phyloP scores from a whole-genome alignment of 37 sponge, comb jelly and placozoan species.

The Bolinopsis microptera region DNA sequence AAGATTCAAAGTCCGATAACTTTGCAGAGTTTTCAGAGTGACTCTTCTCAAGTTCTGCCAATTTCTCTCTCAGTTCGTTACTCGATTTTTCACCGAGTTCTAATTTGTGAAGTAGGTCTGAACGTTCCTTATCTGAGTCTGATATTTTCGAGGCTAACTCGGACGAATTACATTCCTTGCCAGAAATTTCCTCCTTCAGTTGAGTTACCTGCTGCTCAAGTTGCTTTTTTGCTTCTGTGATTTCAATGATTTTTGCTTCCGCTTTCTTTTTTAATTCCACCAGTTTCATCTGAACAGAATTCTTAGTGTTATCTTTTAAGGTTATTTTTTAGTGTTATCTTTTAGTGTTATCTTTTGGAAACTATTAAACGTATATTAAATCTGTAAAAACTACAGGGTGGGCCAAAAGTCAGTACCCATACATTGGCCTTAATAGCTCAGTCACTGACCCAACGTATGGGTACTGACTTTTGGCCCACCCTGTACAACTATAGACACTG shows the following conservation, averaged over 20 bases:
- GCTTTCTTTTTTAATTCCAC: conserved; percentile 58
- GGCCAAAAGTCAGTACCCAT: too few species aligned
- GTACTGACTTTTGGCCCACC: too few species aligned
- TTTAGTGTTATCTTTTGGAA: too few species aligned
- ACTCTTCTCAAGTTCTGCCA: neutral
- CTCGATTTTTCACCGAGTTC: neutral
- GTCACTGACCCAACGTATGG: too few species aligned
- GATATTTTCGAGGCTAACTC: neutral
- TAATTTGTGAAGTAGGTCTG: neutral
- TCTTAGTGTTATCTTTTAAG: neutral
- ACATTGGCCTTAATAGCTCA: too few species aligned
- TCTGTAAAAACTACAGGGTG: too few species aligned
- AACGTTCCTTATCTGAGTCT: neutral
- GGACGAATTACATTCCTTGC: neutral
- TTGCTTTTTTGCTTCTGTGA: neutral
- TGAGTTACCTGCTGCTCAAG: neutral
- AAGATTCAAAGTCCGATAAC: neutral
- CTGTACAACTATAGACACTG: too few species aligned
- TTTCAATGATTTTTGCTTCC: conserved; percentile 22
- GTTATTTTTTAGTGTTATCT: neutral
- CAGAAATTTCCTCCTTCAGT: neutral
- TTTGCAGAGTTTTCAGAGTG: neutral
- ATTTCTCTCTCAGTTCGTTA: neutral
- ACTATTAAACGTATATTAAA: too few species aligned
- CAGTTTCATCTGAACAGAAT: conserved; percentile 7